These are phyloP conservation scores for Ctenodactylus gundi DNA, from an alignment of 2,113 vertebrate genomes.

Conservation along the genomic window DNA sequence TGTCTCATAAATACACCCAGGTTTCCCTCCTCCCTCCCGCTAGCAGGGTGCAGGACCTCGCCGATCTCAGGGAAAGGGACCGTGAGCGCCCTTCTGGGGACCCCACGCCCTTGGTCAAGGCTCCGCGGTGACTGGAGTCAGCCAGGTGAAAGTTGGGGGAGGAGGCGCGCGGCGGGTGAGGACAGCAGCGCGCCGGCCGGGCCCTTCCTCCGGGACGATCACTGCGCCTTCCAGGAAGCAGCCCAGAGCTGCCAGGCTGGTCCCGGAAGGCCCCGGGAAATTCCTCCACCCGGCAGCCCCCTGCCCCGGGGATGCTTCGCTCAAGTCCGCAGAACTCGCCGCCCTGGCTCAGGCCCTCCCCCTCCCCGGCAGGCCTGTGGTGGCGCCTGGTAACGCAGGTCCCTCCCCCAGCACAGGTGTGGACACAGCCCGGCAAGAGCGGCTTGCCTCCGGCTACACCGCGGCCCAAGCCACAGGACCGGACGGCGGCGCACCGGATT, in stretches of 20 bases:
- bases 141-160: background rate
- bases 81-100: too few relatives aligned
- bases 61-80: background rate
- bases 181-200: accelerated
- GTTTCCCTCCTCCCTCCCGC: background rate
- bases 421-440: background rate
- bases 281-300: background rate
- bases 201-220: background rate
- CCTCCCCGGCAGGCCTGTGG: background rate
- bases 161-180: background rate
- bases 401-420: background rate
- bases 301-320: background rate
- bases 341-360: background rate
- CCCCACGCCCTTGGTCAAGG: background rate
- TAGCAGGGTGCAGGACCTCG: background rate
- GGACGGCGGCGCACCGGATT: background rate
- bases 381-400: background rate
- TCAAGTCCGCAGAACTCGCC: background rate
- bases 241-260: background rate
- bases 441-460: background rate
- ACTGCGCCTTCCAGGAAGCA: conserved; percentile 19
- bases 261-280: background rate
- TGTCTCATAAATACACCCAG: too few relatives aligned
- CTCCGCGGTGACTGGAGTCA: background rate
- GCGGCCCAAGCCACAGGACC: background rate